These are phyloP conservation scores for Drosophila buzzatii DNA, from an alignment of 2,888 invertebrate genomes.

Conservation along the genomic window DNA sequence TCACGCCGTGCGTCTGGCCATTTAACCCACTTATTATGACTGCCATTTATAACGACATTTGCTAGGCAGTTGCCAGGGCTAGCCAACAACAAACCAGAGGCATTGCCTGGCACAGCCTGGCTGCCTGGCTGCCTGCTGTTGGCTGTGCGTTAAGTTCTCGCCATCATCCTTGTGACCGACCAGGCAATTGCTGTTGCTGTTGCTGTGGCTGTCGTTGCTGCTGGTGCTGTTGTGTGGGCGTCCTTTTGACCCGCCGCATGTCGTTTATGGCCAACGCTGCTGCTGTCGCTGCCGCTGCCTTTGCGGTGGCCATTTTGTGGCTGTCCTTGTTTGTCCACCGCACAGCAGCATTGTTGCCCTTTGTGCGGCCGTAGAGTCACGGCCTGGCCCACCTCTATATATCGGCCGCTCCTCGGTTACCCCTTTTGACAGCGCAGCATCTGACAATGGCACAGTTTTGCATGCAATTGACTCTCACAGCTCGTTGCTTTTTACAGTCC, in stretches of 20 bases:
- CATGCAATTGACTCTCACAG: constrained; percentile 82
- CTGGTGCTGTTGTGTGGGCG: constrained; percentile 56
- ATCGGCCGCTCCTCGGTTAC: not conserved
- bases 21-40: constrained; percentile 82
- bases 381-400: constrained; percentile 26
- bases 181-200: constrained; percentile 14
- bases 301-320: constrained; percentile 78
- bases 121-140: constrained; percentile 4
- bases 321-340: constrained; percentile 65
- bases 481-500: constrained; percentile 77
- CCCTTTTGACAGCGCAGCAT: constrained; percentile 32
- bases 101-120: constrained; percentile 23
- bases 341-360: constrained; percentile 49
- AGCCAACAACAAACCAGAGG: constrained; percentile 8
- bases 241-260: constrained; percentile 80
- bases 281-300: constrained; percentile 66
- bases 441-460: constrained; percentile 80
- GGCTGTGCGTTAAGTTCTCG: constrained; percentile 44
- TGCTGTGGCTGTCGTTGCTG: not conserved
- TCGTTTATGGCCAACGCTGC: constrained; percentile 63
- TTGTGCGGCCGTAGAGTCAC: constrained; percentile 53
- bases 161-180: constrained; percentile 38
- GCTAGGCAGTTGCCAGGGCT: constrained; percentile 25
- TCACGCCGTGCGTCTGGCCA: constrained; percentile 42
- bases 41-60: constrained; percentile 75